Base-by-base conservation (phyloP, 2,113 vertebrate species). In the Onychostruthus taczanowskii region DNA sequence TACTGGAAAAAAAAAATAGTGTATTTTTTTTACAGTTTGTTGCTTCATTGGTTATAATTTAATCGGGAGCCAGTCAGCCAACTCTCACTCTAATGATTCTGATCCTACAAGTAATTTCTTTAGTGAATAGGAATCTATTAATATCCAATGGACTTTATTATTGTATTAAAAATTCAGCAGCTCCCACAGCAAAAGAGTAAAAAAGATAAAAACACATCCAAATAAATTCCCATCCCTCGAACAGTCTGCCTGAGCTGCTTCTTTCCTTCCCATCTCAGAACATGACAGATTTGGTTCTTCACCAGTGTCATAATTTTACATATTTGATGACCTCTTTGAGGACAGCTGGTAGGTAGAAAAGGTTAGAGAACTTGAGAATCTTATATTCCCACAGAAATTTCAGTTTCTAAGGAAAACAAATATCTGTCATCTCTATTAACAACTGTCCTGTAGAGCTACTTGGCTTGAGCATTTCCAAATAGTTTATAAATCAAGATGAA, bases 161-260 rank as follows among this genome's bases (percentile, higher is more conserved):
- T 67, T 93, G 35, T 23, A 69, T 83, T 69, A 92, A 88, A 77
- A 92, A 85, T 77, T 90, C 75, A 95, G 59, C 67, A 92, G 23
- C 50, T 90, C 50, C 41, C 31, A 85, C 7, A 66, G 53, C 17
- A 88, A 85, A 67, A 63, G 22, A 74, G 11, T 22, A 55, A 58
- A 82, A 80, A 53, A 7, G 8, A 84, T 22, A 43, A 82, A 92
- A 91, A 13, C 35, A 64, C 5, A 55, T 26, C 27, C 84, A 95
- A 79, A 59, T 79, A 90, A 73, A 79, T 90, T 93, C 22, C 23
- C 24, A 33, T 58, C 20, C 31, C 10, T 46, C 59, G 61, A 15
- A 20, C 43, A 86, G 13, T 26, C n/a, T 58, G 17, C 14, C 55
- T 66, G 37, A 46, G 24, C 26, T 68, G 10, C 49, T 52, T 84